Conservation (phyloP, 2,797 vertebrate species). For the Lophius americanus region DNA sequence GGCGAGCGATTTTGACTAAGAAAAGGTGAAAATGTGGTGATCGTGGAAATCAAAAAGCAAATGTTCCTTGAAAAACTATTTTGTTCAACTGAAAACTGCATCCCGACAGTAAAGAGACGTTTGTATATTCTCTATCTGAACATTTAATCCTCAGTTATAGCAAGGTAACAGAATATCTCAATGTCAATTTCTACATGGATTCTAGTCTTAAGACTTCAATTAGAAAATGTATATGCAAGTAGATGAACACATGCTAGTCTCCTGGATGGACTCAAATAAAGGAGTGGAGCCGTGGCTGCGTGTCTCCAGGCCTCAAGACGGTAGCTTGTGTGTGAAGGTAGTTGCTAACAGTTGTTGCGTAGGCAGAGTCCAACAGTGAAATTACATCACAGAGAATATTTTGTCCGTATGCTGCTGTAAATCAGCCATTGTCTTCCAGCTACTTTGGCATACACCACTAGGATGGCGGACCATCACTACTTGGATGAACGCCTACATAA, state of each 20-base stretch:
- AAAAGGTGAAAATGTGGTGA: too few relatives aligned
- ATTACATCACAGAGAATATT: conserved; percentile 5
- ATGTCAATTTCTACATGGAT: neutral
- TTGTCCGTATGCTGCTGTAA: conserved; percentile 22
- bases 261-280: neutral
- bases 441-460: neutral
- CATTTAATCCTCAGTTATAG: neutral
- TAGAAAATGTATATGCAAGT: too few relatives aligned
- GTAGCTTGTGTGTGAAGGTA: conserved; percentile 3
- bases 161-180: neutral
- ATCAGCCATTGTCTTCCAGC: conserved; percentile 4
- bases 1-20: neutral
- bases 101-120: neutral
- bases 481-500: neutral
- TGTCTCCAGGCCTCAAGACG: neutral
- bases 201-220: neutral
- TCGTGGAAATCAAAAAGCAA: too few relatives aligned
- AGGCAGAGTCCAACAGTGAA: neutral
- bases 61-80: too few relatives aligned
- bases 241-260: neutral
- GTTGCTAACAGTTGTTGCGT: conserved; percentile 16
- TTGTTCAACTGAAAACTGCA: neutral
- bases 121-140: neutral
- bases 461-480: neutral
- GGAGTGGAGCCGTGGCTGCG: neutral